Evolutionary conservation across 2,113 vertebrate genomes (phyloP), one percentile per base, ranked within the genome.

Genomic region (Anguilla japonica): DNA sequence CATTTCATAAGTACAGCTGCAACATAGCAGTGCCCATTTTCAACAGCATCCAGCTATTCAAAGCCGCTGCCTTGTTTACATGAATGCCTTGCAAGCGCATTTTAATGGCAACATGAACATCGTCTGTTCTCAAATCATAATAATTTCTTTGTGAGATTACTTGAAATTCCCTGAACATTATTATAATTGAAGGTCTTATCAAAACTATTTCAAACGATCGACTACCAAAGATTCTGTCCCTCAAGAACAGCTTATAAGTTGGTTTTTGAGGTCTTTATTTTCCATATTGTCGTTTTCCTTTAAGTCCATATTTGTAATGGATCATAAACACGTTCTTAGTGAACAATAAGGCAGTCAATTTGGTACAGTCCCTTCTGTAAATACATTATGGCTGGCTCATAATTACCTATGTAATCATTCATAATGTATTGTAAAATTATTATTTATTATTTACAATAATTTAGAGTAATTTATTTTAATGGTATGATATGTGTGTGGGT

Each of bases 161-260:
- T 8, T 63, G 29, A n/a, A 26, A 29, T 50, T 20, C 60, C 84
- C 80, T 50, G 40, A 86, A 79, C 75, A 18, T 83, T 83, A 20
- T 53, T 82, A 86, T 80, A 89, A 89, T 86, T 81, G 85, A 82
- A 85, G 57, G n/a, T 82, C 83, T 85, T 80, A 91, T 91, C 89
- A 85, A 89, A 89, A 84, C 57, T 39, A 83, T 85, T 89, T 86
- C 15, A 9, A 53, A 57, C 88, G 86, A 89, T 86, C 80, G 71
- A 57, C 85, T 83, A 46, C 43, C 8, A 41, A 71, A 83, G 79
- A 88, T 82, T 57, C 86, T 86, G 67, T 40, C 87, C 79, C 87
- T 87, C 43, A 46, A 46, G 43, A 6, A 46, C 8, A 46, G 8
- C 5, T 34, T 46, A 46, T 46, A 46, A 46, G 43, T 46, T 4